Base-by-base conservation (phyloP, 1,140 invertebrate genomes). In the Subanguina moxae region DNA sequence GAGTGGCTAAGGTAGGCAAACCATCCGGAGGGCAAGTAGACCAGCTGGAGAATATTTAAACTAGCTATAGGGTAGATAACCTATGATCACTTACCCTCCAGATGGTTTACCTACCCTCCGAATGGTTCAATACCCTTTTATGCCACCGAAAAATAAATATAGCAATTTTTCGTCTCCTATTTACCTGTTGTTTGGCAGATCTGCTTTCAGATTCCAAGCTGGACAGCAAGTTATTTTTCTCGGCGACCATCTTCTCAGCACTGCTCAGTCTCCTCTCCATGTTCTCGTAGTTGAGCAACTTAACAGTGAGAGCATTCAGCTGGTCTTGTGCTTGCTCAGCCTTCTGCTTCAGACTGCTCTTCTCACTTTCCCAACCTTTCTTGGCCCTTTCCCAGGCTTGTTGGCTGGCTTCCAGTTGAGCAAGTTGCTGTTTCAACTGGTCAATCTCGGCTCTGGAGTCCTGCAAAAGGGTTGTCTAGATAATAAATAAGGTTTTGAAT, bases 251-350 rank as follows among this genome's bases (percentile, higher is more conserved):
- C 19, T 65, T 32, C 58, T 75, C 75, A 8, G 27, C 28, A 32
- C 68, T 58, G 1, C n/a, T 43, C 5, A 73, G 28, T 9, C 69
- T 45, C n/a, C 65, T 52, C 7, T 65, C 27, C 17, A 76, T 27
- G 30, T 67, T 65, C 30, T 75, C 75, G 17, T 17, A 28, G 30
- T 74, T 61, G 15, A 64, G 25, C n/a, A 66, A 25, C 1, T 75
- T 61, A 1, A 59, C 38, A 15, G 58, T 64, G 13, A 68, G 28
- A 43, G 58, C 27, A 21, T 67, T 32, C 17, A 19, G 30, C 43
- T 75, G 62, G 23, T 63, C 73, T 68, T 76, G 71, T 1, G 62
- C 11, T 19, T 56, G 21, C 45, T 76, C 70, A 28, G 77, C 25
- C 48, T 46, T 62, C 3, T 52, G 13, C 27, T 68, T 65, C 19